phyloP scores from a whole-genome alignment of 2,797 vertebrate genomes.

The Sternarchorhynchus goeldii region DNA sequence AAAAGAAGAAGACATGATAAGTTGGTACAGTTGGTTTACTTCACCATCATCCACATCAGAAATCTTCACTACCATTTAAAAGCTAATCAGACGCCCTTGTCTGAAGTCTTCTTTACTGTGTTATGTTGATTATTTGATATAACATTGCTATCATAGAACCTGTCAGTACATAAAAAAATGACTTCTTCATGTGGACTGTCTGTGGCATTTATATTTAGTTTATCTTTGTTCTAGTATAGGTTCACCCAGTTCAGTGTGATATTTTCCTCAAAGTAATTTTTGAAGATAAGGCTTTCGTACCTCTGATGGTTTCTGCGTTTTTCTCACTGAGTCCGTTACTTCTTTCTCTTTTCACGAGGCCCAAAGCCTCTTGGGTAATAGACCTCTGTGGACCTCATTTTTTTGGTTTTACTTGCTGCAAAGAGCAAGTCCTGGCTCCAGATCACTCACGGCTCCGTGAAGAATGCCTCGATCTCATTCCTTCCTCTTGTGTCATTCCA shows the following conservation, averaged over 20 bases:
- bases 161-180: not conserved
- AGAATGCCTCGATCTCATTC: constrained; percentile 3
- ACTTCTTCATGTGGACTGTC: not conserved
- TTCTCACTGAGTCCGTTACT: not conserved
- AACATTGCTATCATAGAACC: not conserved
- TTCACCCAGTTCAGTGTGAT: not conserved
- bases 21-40: too few species aligned
- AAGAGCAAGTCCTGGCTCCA: not conserved
- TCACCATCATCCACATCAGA: constrained; percentile 22
- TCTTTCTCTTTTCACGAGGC: constrained; percentile 4
- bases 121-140: too few species aligned
- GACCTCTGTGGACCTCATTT: not conserved
- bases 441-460: not conserved
- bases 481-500: constrained; percentile 11
- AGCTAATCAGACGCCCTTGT: constrained; percentile 15
- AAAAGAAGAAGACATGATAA: not conserved
- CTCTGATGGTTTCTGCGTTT: not conserved
- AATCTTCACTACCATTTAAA: constrained; percentile 3
- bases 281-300: not conserved
- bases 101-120: not conserved
- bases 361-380: not conserved
- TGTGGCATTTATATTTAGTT: not conserved
- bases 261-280: not conserved
- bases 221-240: not conserved
- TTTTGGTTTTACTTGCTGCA: not conserved